Evolutionary conservation across 2,113 vertebrate genomes (phyloP), one percentile per base, ranked within the genome.

Genomic region (Riparia riparia): DNA sequence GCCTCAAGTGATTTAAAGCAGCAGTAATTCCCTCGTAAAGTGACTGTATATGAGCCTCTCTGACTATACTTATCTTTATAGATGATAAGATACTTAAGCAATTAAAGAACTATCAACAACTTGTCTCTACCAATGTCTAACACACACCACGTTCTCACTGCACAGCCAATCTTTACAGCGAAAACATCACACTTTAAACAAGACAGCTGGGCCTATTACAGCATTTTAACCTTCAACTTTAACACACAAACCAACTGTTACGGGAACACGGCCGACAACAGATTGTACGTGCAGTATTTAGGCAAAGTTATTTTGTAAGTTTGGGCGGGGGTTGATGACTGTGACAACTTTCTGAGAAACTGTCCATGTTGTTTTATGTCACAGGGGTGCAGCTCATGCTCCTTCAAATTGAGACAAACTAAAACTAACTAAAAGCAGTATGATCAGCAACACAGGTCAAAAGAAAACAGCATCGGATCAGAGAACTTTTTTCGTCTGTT

Each of bases 11-110:
- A 80, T 78, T 91, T 80, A 86, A 81, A 72, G 73, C 11, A 80
- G 68, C 37, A 72, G 74, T 69, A 94, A 96, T 80, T 65, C 63
- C 50, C 90, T 92, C 24, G 1, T 92, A 96, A 95, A 96, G 41
- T 70, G 53, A 57, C 70, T 58, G 16, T 32, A 63, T 84, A 88
- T 19, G 50, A 79, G 57, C 65, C 42, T 89, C 64, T 58, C 54
- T 21, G 29, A 60, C 72, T 91, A 82, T 3, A 5, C 63, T 76
- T 94, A 93, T 92, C 85, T 94, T 94, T 93, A 94, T 14, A 90
- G 90, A 65, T 61, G 16, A 89, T 72, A 92, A 1, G 9, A 93
- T 77, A 93, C 37, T 92, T 80, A 86, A 65, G 74, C 49, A 86
- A 91, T 91, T 94, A 94, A 78, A 92, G 45, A 72, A 72, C 86